Conservation (phyloP, 2,113 vertebrate genomes). For the Lontra canadensis region DNA sequence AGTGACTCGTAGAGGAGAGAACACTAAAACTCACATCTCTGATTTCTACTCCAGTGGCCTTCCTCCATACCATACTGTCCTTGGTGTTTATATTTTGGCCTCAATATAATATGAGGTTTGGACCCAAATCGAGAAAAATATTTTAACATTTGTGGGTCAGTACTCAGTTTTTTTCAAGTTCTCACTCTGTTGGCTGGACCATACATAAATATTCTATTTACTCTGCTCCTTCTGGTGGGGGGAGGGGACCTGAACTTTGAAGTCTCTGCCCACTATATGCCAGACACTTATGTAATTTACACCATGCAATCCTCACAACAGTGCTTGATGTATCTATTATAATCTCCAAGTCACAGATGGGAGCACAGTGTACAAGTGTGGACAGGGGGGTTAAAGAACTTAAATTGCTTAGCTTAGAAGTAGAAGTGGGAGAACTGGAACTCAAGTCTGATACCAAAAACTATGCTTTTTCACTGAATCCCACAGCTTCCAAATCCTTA, state of each 20-base stretch:
- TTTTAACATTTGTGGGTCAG: neutral
- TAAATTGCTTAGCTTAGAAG: constrained; percentile 30
- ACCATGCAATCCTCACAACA: constrained; percentile 34
- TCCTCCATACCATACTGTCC: neutral
- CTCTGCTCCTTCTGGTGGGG: neutral
- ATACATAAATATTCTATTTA: constrained; percentile 6
- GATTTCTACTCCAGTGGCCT: neutral
- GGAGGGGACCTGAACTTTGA: neutral
- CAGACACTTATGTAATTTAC: constrained; percentile 43
- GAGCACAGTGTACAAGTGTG: neutral
- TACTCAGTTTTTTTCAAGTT: neutral
- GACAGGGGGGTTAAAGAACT: constrained; percentile 41
- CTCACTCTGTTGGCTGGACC: neutral
- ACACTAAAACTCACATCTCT: neutral
- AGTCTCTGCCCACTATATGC: constrained; percentile 49
- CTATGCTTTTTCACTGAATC: neutral
- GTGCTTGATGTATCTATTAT: constrained; percentile 52
- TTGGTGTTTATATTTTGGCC: neutral
- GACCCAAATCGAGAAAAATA: neutral
- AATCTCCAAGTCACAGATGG: constrained; percentile 55
- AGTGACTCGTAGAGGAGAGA: neutral
- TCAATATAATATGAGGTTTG: neutral
- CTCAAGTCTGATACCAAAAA: constrained; percentile 7
- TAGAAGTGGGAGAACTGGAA: neutral
- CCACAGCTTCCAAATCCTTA: neutral